A percentile compares a stretch with the other conserved stretches of the same genome.
phyloP scores from a whole-genome alignment of 37 sponge, comb jelly and placozoan genomes.

The Spongilla lacustris region DNA sequence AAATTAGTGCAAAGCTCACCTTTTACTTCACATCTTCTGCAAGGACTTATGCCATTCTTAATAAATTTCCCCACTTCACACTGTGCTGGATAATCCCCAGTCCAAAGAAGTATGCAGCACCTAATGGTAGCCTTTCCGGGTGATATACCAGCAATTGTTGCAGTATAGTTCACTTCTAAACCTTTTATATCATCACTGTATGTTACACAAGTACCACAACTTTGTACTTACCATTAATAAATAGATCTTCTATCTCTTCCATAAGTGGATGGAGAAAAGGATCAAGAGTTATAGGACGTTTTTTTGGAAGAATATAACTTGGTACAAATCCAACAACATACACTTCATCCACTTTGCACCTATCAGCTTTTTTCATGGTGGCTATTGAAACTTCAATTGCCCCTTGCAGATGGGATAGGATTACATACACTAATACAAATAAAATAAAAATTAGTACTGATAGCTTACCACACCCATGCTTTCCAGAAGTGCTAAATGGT shows the following conservation, averaged over 20 bases:
- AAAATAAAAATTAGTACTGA: neutral
- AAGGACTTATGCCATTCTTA: slow-evolving; percentile 11
- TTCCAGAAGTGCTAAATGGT: slow-evolving; percentile 12
- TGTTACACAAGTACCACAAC: too few species aligned
- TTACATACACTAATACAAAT: neutral
- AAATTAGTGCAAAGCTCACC: neutral
- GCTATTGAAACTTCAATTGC: slow-evolving; percentile 33
- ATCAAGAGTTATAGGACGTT: neutral
- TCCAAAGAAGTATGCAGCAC: slow-evolving; percentile 22
- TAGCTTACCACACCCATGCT: slow-evolving; percentile 28
- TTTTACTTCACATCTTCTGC: slow-evolving; percentile 5
- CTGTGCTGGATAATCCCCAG: slow-evolving; percentile 37
- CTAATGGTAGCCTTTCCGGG: slow-evolving; percentile 17
- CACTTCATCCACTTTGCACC: slow-evolving; percentile 17
- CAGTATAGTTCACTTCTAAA: slow-evolving; percentile 9
- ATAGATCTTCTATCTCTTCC: slow-evolving; percentile 22
- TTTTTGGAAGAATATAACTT: slow-evolving; percentile 20
- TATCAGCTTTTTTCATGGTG: slow-evolving; percentile 32
- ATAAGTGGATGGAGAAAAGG: slow-evolving; percentile 33
- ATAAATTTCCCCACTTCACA: slow-evolving; percentile 32
- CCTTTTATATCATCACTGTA: neutral
- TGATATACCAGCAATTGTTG: slow-evolving; percentile 6
- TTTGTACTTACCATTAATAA: slow-evolving; percentile 22
- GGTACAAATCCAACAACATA: slow-evolving; percentile 45
- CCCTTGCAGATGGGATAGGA: slow-evolving; percentile 7